Evolutionary conservation across 2,888 invertebrate genomes (phyloP).

Genomic region (Lagria hirta): DNA sequence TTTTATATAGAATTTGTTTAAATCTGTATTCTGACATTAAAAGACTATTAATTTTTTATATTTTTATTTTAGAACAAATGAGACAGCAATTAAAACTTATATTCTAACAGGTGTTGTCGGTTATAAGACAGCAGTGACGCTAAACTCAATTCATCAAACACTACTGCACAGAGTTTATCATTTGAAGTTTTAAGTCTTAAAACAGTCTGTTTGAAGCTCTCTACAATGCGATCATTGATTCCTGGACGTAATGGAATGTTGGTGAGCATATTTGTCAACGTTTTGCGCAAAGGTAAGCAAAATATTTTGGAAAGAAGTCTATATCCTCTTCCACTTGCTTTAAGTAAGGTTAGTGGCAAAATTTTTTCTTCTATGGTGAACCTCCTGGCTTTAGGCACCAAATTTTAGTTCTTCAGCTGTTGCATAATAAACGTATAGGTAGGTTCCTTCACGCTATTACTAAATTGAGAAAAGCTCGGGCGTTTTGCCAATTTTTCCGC

Average conservation of each 20-base stretch:
- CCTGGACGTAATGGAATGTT: constrained; percentile 6
- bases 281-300: constrained; percentile 14
- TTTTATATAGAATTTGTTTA: too few species aligned
- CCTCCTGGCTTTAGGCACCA: constrained; percentile 11
- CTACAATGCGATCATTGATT: neutral
- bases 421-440: constrained; percentile 8
- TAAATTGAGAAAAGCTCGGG: neutral
- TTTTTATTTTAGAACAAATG: too few species aligned
- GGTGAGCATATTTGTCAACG: constrained; percentile 5
- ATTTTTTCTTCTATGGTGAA: constrained; percentile 18
- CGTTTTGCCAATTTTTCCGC: neutral
- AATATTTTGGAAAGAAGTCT: constrained; percentile 14
- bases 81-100: too few species aligned
- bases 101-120: too few species aligned
- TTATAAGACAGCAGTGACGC: neutral
- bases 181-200: neutral
- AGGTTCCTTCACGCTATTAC: constrained; percentile 2
- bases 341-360: constrained; percentile 9
- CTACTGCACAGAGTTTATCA: constrained; percentile 1
- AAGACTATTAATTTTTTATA: too few species aligned
- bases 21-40: too few species aligned
- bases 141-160: constrained; percentile 8
- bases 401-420: constrained; percentile 4
- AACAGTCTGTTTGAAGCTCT: neutral
- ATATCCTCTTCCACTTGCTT: constrained; percentile 9